Evolutionary conservation across 2,797 vertebrate genomes (phyloP).

Genomic region (Hoplostethus atlanticus): DNA sequence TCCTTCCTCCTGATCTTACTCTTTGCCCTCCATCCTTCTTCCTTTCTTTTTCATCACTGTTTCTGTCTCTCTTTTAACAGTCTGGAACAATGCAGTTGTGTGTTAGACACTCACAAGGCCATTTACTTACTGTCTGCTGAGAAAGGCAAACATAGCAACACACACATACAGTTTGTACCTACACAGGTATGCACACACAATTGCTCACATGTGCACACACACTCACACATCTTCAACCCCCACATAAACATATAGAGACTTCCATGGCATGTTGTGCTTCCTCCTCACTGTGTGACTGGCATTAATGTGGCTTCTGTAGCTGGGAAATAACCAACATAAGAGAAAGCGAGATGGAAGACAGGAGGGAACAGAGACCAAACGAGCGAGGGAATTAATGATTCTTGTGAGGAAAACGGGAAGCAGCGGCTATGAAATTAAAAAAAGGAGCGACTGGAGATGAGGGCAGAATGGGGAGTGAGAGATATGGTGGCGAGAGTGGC

Average conservation of each 20-base stretch:
- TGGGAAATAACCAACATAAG: slow-evolving; percentile 22
- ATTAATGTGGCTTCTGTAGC: slow-evolving; percentile 41
- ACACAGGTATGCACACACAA: slow-evolving; percentile 2
- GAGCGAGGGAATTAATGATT: slow-evolving; percentile 6
- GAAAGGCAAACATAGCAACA: neutral
- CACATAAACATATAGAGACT: neutral
- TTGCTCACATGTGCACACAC: neutral
- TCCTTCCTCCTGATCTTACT: neutral
- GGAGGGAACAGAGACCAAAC: slow-evolving; percentile 4
- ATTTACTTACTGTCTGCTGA: neutral
- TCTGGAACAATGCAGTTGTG: neutral
- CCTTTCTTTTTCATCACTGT: neutral
- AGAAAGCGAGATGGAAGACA: slow-evolving; percentile 33
- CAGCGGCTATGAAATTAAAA: neutral
- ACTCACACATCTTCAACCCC: slow-evolving; percentile 18
- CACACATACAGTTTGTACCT: too few species aligned
- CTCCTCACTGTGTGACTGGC: slow-evolving; percentile 30
- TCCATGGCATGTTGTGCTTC: neutral
- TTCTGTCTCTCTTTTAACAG: neutral
- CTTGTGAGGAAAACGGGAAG: too few species aligned
- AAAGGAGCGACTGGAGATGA: neutral
- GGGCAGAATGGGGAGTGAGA: slow-evolving; percentile 1
- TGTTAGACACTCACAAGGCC: neutral
- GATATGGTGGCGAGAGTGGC: slow-evolving; percentile 16
- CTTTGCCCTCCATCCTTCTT: neutral